These are phyloP conservation scores for Trissolcus brochymenae DNA, from an alignment of 2,888 invertebrate genomes.

Conservation along the genomic window DNA sequence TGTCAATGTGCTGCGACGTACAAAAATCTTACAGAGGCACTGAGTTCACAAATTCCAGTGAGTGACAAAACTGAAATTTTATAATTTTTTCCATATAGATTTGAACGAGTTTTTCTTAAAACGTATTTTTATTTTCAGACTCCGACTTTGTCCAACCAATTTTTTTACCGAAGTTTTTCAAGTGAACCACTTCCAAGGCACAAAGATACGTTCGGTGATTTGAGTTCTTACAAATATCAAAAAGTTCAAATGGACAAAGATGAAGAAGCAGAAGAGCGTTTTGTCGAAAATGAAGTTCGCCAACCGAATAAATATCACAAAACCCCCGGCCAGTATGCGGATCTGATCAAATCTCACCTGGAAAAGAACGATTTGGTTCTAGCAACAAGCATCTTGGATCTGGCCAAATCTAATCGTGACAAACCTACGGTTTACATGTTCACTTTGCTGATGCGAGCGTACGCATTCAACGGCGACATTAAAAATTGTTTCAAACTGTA, in stretches of 20 bases:
- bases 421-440: slow-evolving; percentile 89
- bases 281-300: slow-evolving; percentile 59
- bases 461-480: slow-evolving; percentile 89
- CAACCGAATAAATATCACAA: slow-evolving; percentile 74
- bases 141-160: too few species aligned
- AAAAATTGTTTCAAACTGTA: slow-evolving; percentile 90
- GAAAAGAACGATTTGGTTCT: slow-evolving; percentile 82
- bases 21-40: too few species aligned
- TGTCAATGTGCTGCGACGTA: too few species aligned
- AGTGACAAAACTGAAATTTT: background rate
- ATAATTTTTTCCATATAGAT: background rate
- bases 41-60: too few species aligned
- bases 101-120: background rate
- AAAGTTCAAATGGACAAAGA: slow-evolving; percentile 63
- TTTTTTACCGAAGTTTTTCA: background rate
- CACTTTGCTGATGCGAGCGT: slow-evolving; percentile 88
- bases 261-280: slow-evolving; percentile 66
- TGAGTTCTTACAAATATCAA: slow-evolving; percentile 62
- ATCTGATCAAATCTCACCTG: slow-evolving; percentile 83
- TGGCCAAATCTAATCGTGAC: slow-evolving; percentile 86
- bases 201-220: slow-evolving; percentile 65
- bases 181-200: slow-evolving; percentile 47
- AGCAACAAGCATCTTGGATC: slow-evolving; percentile 88
- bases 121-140: background rate
- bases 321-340: slow-evolving; percentile 82